Base-by-base conservation (phyloP, 2,888 invertebrate species). In the Lasioglossum zephyrum region DNA sequence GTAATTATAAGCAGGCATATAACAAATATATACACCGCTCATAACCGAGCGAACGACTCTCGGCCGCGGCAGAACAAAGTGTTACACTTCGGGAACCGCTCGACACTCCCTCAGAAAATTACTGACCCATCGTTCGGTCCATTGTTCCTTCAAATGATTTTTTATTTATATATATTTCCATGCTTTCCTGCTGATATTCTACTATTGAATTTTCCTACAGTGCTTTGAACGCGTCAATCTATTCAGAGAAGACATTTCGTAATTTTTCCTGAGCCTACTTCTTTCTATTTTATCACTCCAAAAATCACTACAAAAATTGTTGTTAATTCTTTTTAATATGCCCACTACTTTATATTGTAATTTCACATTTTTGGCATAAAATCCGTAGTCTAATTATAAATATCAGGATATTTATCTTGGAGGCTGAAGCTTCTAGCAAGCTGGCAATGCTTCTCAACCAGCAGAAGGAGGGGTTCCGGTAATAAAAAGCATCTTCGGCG, bases 1-100 rank as follows among this genome's bases (percentile, higher is more conserved):
- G 63, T 84, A 82, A 84, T 84, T 82, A 82, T 39, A 82, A 77
- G 57, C 73, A 77, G 26, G 83, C 73, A 77, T 57, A 77, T 77
- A 77, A 84, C 77, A 73, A 83, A 83, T 77, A 73, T 83, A 83
- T 84, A 63, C 16, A 63, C 31, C 63, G 63, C 31, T 63, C 63
- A 63, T 63, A 63, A 63, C 26, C 63, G 63, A 63, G 63, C 63
- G 26, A 31, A 63, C 63, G 2, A 26, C 60, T 26, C 26, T 26
- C 26, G 26, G 26, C 26, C 26, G 26, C 26, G 26, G 26, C 13
- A 60, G 60, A 31, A 63, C 63, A 26, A 31, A 31, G 63, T 63
- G 63, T 63, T 63, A 16, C 26, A 63, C 63, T 16, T 16, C 16
- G 63, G 31, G 16, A 63, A 63, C 16, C 16, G 31, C 31, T 16